phyloP scores from a whole-genome alignment of 2,888 invertebrate species.

The Nymphalis urticae region DNA sequence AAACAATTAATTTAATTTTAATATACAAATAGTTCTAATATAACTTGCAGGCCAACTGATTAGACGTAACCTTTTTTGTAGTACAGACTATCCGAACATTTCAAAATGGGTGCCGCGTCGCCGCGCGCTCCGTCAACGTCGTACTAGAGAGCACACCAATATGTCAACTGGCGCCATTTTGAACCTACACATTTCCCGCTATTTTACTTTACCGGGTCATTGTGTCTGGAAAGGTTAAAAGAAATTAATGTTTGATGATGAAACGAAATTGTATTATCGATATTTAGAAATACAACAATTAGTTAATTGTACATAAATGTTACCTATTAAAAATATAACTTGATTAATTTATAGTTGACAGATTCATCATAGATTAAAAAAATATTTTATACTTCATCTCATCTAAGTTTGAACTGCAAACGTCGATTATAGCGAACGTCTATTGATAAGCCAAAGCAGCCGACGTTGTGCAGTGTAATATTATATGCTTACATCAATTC shows the following conservation, averaged over 20 bases:
- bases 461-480: no score
- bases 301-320: no score
- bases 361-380: no score
- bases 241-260: conserved; percentile 14
- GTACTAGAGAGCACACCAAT: conserved; percentile 51
- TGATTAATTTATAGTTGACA: no score
- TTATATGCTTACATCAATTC: no score
- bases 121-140: conserved; percentile 58
- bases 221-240: conserved; percentile 30
- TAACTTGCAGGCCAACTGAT: not conserved
- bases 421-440: no score
- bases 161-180: conserved; percentile 50
- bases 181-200: conserved; percentile 32
- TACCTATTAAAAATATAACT: no score
- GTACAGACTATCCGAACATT: conserved; percentile 25
- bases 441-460: no score
- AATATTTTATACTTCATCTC: no score
- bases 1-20: not conserved
- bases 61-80: not conserved
- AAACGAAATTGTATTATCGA: not conserved
- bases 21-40: not conserved
- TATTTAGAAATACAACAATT: no score
- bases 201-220: conserved; percentile 39
- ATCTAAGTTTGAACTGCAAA: no score
- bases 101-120: conserved; percentile 42